Base-by-base conservation (phyloP, 2,888 invertebrate genomes). In the Hirtodrosophila alboralis region DNA sequence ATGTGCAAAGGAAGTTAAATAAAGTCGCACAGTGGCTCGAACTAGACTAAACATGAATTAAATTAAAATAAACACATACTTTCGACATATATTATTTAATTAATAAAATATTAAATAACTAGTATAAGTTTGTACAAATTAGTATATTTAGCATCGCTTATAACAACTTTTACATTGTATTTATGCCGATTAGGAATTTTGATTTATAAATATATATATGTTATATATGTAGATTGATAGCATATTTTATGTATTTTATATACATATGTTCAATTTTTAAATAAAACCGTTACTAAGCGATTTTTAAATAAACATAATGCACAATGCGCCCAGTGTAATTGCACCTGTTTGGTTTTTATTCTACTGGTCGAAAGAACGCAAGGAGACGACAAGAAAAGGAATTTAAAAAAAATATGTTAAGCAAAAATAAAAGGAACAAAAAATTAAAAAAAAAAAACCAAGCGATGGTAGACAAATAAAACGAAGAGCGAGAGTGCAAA, bases 1-100 rank as follows among this genome's bases (percentile, higher is more conserved):
- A 45, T 49, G 40, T 58, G 65, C 53, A 56, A 71, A 71, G 71
- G 71, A 71, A 71, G 63, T 74, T 40, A 41, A 54, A 69, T 51
- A 44, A 63, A 44, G 36, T 44, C 16, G 70, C 70, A 71, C 31
- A 69, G 71, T 71, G 75, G 64, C 30, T 8, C 38, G 40, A 56
- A 6, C 12, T 21, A 28, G 8, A n/a, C n/a, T n/a, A n/a, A n/a
- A n/a, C n/a, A n/a, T n/a, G n/a, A n/a, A n/a, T n/a, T n/a, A n/a
- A 3, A 18, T 18, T 18, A 4, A 18, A 18, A 2, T 18, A 18
- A 18, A 18, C 18, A 4, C 5, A 18, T 18, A 1, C n/a, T n/a
- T n/a, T n/a, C n/a, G n/a, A 18, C 3, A 18, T 18, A 18, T 18
- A 18, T 5, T 2, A 18, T 0, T 18, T 2, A 18, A 18, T 2